Base-by-base conservation (phyloP, 1,140 invertebrate species). In the Atta cephalotes region DNA sequence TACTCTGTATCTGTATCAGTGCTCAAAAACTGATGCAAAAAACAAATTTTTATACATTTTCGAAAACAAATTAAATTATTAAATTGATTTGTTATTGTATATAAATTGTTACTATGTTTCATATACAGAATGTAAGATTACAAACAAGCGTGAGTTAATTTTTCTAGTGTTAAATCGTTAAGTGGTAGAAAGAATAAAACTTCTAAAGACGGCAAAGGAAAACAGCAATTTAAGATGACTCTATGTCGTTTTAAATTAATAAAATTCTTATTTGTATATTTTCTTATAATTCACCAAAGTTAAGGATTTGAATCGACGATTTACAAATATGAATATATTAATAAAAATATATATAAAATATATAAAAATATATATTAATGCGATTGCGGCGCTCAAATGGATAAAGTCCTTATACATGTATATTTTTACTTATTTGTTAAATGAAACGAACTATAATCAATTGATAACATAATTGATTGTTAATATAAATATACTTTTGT, bases 401-500 rank as follows among this genome's bases (percentile, higher is more conserved):
- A 58, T 28, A 6, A 80, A 66, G 25, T 56, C 10, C 6, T 81
- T 71, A 18, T 3, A n/a, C 9, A 21, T 68, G 14, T 68, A 14
- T 25, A 51, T 70, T 51, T 56, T 25, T 21, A 71, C 31, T 21
- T 28, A 35, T 35, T 25, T 35, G 31, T 35, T 35, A 81, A 56
- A 71, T 70, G 31, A 80, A 80, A 70, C 4, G 5, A 68, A 79
- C 25, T 53, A 53, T 80, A 66, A 80, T 56, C 28, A 39, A 31
- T 51, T 6, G 10, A 68, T 18, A 51, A 14, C 25, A 65, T 63
- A 71, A 71, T 89, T 18, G 58, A 70, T 76, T 45, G 7, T 16
- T 81, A 62, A 45, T 74, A 66, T n/a, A 70, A 12, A 58, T 45
- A 82, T 79, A 89, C 86, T 86, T 90, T 90, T 90, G 56, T 88